Evolutionary conservation across 2,797 vertebrate genomes (phyloP).

Genomic region (Enteromius thamalakanensis): DNA sequence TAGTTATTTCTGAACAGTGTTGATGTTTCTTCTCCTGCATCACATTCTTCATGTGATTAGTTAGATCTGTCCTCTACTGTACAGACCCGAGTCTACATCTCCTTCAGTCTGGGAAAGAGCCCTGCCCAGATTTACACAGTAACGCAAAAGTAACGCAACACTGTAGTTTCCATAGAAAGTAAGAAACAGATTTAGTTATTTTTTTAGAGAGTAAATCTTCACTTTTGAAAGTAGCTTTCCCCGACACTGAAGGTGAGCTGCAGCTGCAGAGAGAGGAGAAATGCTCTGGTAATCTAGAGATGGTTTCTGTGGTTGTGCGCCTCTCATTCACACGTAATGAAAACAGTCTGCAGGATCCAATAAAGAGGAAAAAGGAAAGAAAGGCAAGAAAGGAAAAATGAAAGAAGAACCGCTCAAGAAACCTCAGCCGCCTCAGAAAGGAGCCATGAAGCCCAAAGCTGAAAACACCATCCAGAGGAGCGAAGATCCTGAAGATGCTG

Average conservation of each 20-base stretch:
- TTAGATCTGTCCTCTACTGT: too few species aligned
- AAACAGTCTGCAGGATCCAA: constrained; percentile 86
- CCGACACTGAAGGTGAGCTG: background rate
- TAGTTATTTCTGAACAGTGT: too few species aligned
- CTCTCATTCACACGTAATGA: background rate
- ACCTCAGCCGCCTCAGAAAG: constrained; percentile 72
- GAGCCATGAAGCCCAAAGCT: constrained; percentile 72
- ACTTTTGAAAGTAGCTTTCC: too few species aligned
- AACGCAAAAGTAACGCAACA: too few species aligned
- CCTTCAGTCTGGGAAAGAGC: too few species aligned
- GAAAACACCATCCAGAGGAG: constrained; percentile 64
- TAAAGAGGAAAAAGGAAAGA: constrained; percentile 89
- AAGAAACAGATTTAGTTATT: too few species aligned
- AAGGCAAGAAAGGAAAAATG: constrained; percentile 88
- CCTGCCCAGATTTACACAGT: too few species aligned
- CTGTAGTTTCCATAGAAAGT: too few species aligned
- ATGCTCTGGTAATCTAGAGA: background rate
- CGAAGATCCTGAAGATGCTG: constrained; percentile 64
- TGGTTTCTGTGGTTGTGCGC: background rate
- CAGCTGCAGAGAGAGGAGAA: background rate
- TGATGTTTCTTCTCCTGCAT: too few species aligned
- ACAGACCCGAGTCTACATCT: too few species aligned
- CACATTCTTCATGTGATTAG: too few species aligned
- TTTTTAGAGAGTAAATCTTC: too few species aligned
- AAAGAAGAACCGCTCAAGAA: constrained; percentile 83